Base-by-base conservation (phyloP, 2,797 vertebrate genomes). In the Cyprinella venusta region DNA sequence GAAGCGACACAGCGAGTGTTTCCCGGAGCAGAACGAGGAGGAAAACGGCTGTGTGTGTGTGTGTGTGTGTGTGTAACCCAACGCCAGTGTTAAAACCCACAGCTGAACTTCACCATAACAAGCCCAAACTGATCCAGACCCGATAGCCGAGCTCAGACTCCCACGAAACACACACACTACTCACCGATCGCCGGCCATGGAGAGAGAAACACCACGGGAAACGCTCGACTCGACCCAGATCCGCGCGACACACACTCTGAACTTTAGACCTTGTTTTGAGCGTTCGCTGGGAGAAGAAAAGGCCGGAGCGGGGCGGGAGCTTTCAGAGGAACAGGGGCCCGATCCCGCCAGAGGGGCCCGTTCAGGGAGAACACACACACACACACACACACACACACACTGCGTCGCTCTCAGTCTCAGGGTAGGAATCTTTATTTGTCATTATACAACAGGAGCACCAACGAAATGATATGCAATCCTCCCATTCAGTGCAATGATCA, bases 241-340 rank as follows among this genome's bases (percentile, higher is more conserved):
- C 88, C 89, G 89, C 52, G 84, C 90, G 30, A 90, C 91, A 92
- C 54, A 59, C 21, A 56, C 36, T 2, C 36, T 76, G 74, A 76
- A 76, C 74, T 61, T 42, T 61, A 76, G 74, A 76, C 50, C 74
- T 61, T 13, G 19, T 40, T 94, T 93, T 90, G 4, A 89, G 89
- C 88, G 81, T 86, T 88, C 86, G 74, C 33, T 26, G 6, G 54
- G 1, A 76, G 42, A 10, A 42, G 54, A 76, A 76, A 24, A 76
- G 74, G 86, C 36, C 36, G 0, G 30, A 70, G 26, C 68, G 40
- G 68, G 68, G 68, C 40, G n/a, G 68, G 68, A 45, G 54, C 52
- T 8, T 19, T 45, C 36, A 72, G 48, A 72, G 70, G 70, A 54
- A 36, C 30, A 10, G 45, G 45, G 70, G 45, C 69, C 69, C 52